These are phyloP conservation scores for Tortrix viridana DNA, from an alignment of 2,888 invertebrate genomes.

Conservation along the genomic window DNA sequence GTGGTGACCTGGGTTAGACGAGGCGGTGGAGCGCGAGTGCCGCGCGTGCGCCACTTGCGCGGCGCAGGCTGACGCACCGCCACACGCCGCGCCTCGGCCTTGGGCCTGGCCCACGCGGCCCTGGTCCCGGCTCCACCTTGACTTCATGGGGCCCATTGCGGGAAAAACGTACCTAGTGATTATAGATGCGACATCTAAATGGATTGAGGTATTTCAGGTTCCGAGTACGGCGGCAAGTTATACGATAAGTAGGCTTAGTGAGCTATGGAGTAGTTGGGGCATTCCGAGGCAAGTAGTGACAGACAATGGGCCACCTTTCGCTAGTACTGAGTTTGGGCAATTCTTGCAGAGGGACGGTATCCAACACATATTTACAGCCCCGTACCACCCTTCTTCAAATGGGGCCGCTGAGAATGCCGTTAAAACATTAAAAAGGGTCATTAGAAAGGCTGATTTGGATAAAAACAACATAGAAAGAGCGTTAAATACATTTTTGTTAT, in stretches of 20 bases:
- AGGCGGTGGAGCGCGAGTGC: conserved; percentile 32
- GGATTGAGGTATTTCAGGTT: conserved; percentile 19
- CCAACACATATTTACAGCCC: no score
- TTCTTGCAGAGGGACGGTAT: neutral
- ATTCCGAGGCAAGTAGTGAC: conserved; percentile 6
- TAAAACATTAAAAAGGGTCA: neutral
- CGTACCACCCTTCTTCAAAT: no score
- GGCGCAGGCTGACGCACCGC: conserved; percentile 31
- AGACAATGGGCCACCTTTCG: conserved; percentile 14
- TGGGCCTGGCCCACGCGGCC: conserved; percentile 27
- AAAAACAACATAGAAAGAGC: neutral
- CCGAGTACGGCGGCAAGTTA: conserved; percentile 4
- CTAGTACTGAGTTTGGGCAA: conserved; percentile 3
- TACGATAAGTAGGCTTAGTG: conserved; percentile 5
- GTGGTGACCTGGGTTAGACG: conserved; percentile 31
- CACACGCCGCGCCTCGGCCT: conserved; percentile 20
- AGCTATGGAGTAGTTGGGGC: conserved; percentile 10
- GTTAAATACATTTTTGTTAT: neutral
- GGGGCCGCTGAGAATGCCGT: conserved; percentile 12
- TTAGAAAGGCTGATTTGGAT: neutral
- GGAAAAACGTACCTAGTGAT: conserved; percentile 28
- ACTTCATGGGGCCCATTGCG: conserved; percentile 23
- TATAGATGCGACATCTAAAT: conserved; percentile 29
- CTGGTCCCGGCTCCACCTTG: conserved; percentile 29
- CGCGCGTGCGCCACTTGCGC: conserved; percentile 35